A percentile compares a stretch with the other conserved stretches of the same genome.
These are phyloP conservation scores for Quadriops clusia DNA, from an alignment of 2,888 invertebrate species.

Conservation along the genomic window DNA sequence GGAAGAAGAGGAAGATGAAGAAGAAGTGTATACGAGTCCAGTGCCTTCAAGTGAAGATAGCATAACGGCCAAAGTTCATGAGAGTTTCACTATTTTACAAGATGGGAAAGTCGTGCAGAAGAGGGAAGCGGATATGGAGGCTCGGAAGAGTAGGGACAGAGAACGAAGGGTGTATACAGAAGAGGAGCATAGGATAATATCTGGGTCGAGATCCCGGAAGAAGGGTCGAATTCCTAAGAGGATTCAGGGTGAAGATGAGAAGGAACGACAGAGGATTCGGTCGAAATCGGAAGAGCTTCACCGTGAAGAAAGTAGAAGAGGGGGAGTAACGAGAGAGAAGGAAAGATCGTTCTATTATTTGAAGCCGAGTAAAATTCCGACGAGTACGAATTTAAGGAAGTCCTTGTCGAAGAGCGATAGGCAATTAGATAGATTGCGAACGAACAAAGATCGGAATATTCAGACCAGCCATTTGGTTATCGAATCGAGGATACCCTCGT, in stretches of 20 bases:
- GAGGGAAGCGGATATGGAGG: slow-evolving; percentile 4
- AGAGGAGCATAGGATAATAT: too few relatives aligned
- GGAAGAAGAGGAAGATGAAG: slow-evolving; percentile 21
- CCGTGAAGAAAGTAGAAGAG: slow-evolving; percentile 3
- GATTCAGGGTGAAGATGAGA: too few relatives aligned
- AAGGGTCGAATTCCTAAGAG: too few relatives aligned
- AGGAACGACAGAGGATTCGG: too few relatives aligned
- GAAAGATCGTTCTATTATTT: slow-evolving; percentile 8
- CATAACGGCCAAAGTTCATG: slow-evolving; percentile 22
- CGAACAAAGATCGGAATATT: slow-evolving; percentile 9
- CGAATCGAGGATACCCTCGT: slow-evolving; percentile 27
- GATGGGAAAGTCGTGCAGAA: slow-evolving; percentile 15
- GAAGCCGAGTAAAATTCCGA: slow-evolving; percentile 23
- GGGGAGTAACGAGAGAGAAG: slow-evolving; percentile 9
- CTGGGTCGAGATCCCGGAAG: too few relatives aligned
- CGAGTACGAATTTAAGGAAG: slow-evolving; percentile 19
- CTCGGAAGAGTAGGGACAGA: slow-evolving; percentile 3
- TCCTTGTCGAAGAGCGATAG: slow-evolving; percentile 29
- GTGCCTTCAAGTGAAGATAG: slow-evolving; percentile 17
- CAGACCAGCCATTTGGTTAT: slow-evolving; percentile 4
- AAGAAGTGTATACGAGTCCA: slow-evolving; percentile 20
- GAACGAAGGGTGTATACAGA: too few relatives aligned
- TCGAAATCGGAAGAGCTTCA: slow-evolving; percentile 6
- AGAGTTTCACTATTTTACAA: slow-evolving; percentile 30
- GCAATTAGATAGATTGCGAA: slow-evolving; percentile 21